phyloP scores from a whole-genome alignment of 2,888 invertebrate genomes.

The Macrosiphum euphorbiae region DNA sequence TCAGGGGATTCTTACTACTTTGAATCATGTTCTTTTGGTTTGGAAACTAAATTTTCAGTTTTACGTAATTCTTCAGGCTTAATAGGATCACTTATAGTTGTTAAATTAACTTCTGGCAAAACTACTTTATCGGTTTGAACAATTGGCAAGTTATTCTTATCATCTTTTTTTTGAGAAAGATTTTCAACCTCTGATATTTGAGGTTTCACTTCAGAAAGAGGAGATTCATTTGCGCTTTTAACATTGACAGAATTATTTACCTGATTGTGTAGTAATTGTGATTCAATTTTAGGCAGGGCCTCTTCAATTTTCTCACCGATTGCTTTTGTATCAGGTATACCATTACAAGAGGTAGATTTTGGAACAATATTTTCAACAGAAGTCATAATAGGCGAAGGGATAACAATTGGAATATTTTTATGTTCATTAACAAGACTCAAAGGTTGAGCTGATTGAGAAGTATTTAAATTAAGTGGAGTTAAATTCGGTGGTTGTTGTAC shows the following conservation, averaged over 20 bases:
- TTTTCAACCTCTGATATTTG: constrained; percentile 56
- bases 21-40: constrained; percentile 55
- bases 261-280: constrained; percentile 65
- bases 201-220: constrained; percentile 30
- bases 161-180: constrained; percentile 60
- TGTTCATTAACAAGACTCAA: constrained; percentile 60
- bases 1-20: constrained; percentile 57
- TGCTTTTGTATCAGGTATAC: constrained; percentile 55
- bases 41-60: constrained; percentile 38
- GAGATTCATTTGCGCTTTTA: constrained; percentile 45
- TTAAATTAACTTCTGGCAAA: neutral
- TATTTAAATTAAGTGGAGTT: constrained; percentile 58
- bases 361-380: constrained; percentile 52
- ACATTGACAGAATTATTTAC: constrained; percentile 25
- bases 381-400: constrained; percentile 10
- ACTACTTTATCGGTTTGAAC: constrained; percentile 24
- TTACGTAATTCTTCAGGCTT: constrained; percentile 28
- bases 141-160: constrained; percentile 43
- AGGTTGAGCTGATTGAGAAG: constrained; percentile 55
- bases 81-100: neutral
- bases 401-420: constrained; percentile 40
- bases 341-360: constrained; percentile 59
- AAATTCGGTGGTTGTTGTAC: constrained; percentile 60
- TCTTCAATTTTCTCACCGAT: constrained; percentile 69
- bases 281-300: constrained; percentile 70